These are phyloP conservation scores for Rhagophthalmus giganteus DNA, from an alignment of 2,888 invertebrate genomes.

Conservation along the genomic window DNA sequence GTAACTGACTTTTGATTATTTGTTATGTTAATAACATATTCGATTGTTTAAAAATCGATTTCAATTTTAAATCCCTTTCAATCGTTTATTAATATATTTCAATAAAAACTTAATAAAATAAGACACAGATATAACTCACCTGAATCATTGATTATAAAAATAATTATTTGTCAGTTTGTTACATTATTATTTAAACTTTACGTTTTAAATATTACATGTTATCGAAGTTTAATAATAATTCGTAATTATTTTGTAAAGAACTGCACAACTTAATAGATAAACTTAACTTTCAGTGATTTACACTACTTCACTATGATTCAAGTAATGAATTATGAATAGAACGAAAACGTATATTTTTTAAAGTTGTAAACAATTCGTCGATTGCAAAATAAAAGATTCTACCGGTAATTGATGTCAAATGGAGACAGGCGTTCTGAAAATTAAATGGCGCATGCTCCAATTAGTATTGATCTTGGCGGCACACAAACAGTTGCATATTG, in stretches of 20 bases:
- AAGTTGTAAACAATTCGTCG: constrained; percentile 29
- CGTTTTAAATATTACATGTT: constrained; percentile 1
- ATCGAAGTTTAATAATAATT: not conserved
- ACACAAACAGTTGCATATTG: too few relatives aligned
- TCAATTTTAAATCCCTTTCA: not conserved
- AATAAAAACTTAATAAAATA: not conserved
- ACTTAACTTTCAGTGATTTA: not conserved
- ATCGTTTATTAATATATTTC: not conserved
- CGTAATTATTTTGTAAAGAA: not conserved
- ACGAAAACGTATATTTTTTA: constrained; percentile 25
- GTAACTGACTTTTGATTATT: too few relatives aligned
- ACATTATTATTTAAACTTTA: too few relatives aligned
- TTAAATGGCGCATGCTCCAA: constrained; percentile 10
- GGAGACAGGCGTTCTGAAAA: constrained; percentile 12
- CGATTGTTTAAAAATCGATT: not conserved
- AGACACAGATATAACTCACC: constrained; percentile 6
- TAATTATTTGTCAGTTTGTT: too few relatives aligned
- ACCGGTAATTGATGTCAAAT: constrained; percentile 19
- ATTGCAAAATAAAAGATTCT: constrained; percentile 31
- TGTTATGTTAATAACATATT: too few relatives aligned
- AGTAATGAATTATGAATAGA: constrained; percentile 17
- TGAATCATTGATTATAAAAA: constrained; percentile 16
- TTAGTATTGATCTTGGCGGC: constrained; percentile 13
- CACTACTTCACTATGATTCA: not conserved
- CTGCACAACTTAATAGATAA: not conserved